Evolutionary conservation across 2,888 invertebrate species (phyloP).

Genomic region (Caenorhabditis sinica): DNA sequence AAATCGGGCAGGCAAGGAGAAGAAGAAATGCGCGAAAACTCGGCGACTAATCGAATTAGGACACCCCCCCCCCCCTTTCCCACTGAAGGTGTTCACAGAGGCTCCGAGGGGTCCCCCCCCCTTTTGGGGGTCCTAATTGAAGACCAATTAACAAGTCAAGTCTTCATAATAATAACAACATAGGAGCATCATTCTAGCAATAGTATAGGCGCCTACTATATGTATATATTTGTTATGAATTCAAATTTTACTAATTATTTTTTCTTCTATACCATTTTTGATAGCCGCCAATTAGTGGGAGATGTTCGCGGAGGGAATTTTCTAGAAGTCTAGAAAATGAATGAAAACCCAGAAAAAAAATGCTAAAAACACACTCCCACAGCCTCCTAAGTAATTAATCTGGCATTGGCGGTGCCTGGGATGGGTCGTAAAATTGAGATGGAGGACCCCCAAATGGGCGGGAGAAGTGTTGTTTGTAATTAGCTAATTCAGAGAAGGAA

Average conservation of each 20-base stretch:
- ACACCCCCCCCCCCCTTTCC: too few species aligned
- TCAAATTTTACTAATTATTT: too few species aligned
- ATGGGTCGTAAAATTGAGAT: slow-evolving; percentile 44
- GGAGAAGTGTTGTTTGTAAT: slow-evolving; percentile 25
- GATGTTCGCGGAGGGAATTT: slow-evolving; percentile 4
- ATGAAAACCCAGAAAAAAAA: background rate
- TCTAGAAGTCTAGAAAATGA: too few species aligned
- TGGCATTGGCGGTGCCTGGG: slow-evolving; percentile 10
- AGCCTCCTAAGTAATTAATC: slow-evolving; percentile 42
- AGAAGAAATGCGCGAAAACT: background rate
- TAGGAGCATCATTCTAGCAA: background rate
- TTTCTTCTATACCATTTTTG: too few species aligned
- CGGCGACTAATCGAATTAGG: slow-evolving; percentile 42
- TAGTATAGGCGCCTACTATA: too few species aligned
- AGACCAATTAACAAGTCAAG: slow-evolving; percentile 11
- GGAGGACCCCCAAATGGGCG: too few species aligned
- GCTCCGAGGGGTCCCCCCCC: background rate
- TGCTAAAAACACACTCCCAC: background rate
- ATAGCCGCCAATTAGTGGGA: slow-evolving; percentile 35
- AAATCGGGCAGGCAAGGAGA: slow-evolving; percentile 9
- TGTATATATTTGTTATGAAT: background rate
- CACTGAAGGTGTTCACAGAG: background rate
- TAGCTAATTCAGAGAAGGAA: slow-evolving; percentile 46
- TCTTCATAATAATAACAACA: slow-evolving; percentile 5
- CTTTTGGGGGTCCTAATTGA: too few species aligned